phyloP scores from a whole-genome alignment of 2,797 vertebrate genomes.

The Microtus obscurus region DNA sequence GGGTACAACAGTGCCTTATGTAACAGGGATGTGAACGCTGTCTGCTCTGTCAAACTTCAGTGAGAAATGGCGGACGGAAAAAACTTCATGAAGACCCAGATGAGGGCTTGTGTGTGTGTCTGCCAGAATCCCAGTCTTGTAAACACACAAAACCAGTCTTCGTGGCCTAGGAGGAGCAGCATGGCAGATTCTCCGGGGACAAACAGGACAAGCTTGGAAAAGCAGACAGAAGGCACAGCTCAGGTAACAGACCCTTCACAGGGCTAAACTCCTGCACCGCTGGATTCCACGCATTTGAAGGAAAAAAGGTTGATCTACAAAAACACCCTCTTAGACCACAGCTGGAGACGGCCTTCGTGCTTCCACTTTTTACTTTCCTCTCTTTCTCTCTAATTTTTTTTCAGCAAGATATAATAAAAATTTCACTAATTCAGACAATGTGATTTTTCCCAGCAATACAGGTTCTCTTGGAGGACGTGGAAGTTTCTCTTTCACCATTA shows the following conservation, averaged over 20 bases:
- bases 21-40: not conserved
- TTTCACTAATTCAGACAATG: slow-evolving; percentile 47
- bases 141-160: not conserved
- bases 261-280: not conserved
- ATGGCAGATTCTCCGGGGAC: not conserved
- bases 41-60: not conserved
- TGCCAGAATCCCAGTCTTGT: not conserved
- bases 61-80: not conserved
- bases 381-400: not conserved
- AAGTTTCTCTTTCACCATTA: slow-evolving; percentile 50
- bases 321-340: not conserved
- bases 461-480: not conserved
- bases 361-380: not conserved
- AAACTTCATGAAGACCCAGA: not conserved
- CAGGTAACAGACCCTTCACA: not conserved
- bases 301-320: not conserved
- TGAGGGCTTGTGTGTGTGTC: not conserved
- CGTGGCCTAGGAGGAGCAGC: not conserved
- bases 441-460: slow-evolving; percentile 51
- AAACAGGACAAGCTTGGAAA: not conserved
- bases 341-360: not conserved
- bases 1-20: not conserved
- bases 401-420: slow-evolving; percentile 29
- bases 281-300: not conserved
- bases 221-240: not conserved